Base-by-base conservation (phyloP, 2,113 vertebrate genomes). In the Trematomus loennbergii region DNA sequence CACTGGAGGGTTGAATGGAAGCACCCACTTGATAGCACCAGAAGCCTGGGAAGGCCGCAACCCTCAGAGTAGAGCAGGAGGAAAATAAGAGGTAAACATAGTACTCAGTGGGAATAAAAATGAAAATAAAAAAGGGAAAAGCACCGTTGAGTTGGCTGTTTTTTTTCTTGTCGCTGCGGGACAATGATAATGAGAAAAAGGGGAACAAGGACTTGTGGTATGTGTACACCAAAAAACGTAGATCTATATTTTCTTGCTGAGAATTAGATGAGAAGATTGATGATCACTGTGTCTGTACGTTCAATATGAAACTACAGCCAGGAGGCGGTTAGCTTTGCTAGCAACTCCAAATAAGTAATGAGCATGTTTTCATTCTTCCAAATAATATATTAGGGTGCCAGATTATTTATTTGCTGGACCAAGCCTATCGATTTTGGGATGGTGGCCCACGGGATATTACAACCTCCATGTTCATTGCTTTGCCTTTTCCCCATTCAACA, bases 21-120 rank as follows among this genome's bases (percentile, higher is more conserved):
- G 82, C 90, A 82, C 68, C 76, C 85, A 72, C 92, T 94, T 79
- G 78, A 87, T 94, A 96, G 96, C 97, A 97, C 97, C 96, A 95
- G 93, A 89, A 70, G 79, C 72, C 76, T 81, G 88, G 87, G 83
- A 80, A 87, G 85, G 84, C 72, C 49, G 52, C 25, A 61, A 90
- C 76, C 86, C 81, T 81, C 46, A 46, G 86, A 88, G 88, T 78
- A 53, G 55, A 82, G 83, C 33, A 55, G 73, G 83, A 84, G 72
- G 79, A 60, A 62, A 68, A 43, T 52, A 68, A 63, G 79, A 86
- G 77, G 89, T 91, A 88, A 89, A 90, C 87, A 81, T 72, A 82
- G 82, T 66, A 80, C 87, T 92, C 82, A 76, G 71, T 65, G 75
- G 66, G 82, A 85, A 72, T 52, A 52, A 1, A 50, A 40, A 25